phyloP scores from a whole-genome alignment of 2,797 vertebrate genomes.

The Liparis tanakae region DNA sequence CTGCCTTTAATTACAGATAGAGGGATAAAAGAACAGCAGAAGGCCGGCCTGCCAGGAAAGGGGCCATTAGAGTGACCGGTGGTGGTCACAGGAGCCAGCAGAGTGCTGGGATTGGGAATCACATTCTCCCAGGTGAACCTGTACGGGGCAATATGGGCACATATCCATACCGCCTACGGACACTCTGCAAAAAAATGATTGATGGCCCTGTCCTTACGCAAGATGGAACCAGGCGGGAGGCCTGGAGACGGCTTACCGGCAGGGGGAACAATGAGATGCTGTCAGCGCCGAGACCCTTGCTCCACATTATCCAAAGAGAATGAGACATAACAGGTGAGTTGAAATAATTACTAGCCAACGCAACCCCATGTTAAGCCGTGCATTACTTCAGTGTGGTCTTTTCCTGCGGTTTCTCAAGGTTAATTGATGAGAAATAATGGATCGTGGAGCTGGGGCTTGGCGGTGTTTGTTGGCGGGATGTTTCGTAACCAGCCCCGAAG shows the following conservation, averaged over 20 bases:
- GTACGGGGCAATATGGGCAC: slow-evolving; percentile 28
- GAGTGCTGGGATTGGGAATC: slow-evolving; percentile 55
- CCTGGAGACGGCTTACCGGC: slow-evolving; percentile 34
- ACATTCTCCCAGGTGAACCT: slow-evolving; percentile 34
- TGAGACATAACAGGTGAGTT: slow-evolving; percentile 58
- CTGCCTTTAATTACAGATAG: slow-evolving; percentile 85
- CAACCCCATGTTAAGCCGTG: slow-evolving; percentile 15
- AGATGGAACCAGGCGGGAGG: slow-evolving; percentile 54
- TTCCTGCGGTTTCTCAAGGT: slow-evolving; percentile 63
- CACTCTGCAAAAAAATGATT: slow-evolving; percentile 66
- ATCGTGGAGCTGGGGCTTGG: slow-evolving; percentile 44
- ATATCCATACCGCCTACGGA: slow-evolving; percentile 8
- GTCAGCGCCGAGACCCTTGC: slow-evolving; percentile 35
- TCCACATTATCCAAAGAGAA: slow-evolving; percentile 49
- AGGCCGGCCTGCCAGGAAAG: slow-evolving; percentile 45
- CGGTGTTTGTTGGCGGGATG: slow-evolving; percentile 64
- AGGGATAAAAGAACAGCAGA: slow-evolving; percentile 73
- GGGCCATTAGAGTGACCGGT: slow-evolving; percentile 43
- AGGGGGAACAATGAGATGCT: slow-evolving; percentile 53
- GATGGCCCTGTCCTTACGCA: slow-evolving; percentile 56
- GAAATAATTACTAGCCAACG: slow-evolving; percentile 50
- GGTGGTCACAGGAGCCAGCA: slow-evolving; percentile 41
- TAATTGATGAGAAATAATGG: slow-evolving; percentile 77
- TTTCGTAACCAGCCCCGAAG: slow-evolving; percentile 76
- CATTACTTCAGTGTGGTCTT: slow-evolving; percentile 52